These are phyloP conservation scores for Clepsis dumicolana DNA, from an alignment of 2,888 invertebrate genomes.

Conservation along the genomic window DNA sequence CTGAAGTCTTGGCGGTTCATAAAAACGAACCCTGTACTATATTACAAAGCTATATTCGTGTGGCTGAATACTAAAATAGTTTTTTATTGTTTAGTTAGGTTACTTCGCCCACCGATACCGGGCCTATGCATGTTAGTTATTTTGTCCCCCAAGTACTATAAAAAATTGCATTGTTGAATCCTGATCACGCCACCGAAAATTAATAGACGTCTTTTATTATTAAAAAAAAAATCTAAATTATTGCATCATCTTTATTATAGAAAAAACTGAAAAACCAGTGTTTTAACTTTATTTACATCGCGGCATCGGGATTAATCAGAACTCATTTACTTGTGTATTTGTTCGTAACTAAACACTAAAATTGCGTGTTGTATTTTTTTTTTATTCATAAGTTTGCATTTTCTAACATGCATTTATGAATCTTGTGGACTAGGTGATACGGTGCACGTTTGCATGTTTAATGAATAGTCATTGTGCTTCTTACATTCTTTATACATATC, in stretches of 20 bases:
- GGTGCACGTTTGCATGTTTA: slow-evolving; percentile 33
- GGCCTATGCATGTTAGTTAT: slow-evolving; percentile 31
- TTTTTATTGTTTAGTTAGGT: slow-evolving; percentile 9
- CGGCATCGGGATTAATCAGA: slow-evolving; percentile 58
- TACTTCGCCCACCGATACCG: slow-evolving; percentile 47
- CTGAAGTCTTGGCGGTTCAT: too few species aligned
- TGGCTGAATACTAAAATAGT: neutral
- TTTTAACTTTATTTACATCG: slow-evolving; percentile 45
- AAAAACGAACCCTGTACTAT: too few species aligned
- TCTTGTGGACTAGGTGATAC: slow-evolving; percentile 15
- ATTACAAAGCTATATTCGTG: neutral
- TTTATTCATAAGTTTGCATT: slow-evolving; percentile 25
- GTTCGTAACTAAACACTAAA: slow-evolving; percentile 24
- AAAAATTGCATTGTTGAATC: too few species aligned
- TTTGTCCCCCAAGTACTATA: too few species aligned
- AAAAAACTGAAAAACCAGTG: slow-evolving; percentile 19
- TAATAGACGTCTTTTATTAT: too few species aligned
- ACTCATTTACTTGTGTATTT: slow-evolving; percentile 50
- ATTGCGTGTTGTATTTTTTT: slow-evolving; percentile 28
- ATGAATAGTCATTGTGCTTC: slow-evolving; percentile 18
- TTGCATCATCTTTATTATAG: neutral
- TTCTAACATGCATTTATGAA: slow-evolving; percentile 28
- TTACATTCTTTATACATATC: slow-evolving; percentile 6
- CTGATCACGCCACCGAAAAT: neutral
- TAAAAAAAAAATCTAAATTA: neutral